Evolutionary conservation across 2,113 vertebrate species (phyloP), one percentile per base, ranked within the genome.

Genomic region (Macrotis lagotis): DNA sequence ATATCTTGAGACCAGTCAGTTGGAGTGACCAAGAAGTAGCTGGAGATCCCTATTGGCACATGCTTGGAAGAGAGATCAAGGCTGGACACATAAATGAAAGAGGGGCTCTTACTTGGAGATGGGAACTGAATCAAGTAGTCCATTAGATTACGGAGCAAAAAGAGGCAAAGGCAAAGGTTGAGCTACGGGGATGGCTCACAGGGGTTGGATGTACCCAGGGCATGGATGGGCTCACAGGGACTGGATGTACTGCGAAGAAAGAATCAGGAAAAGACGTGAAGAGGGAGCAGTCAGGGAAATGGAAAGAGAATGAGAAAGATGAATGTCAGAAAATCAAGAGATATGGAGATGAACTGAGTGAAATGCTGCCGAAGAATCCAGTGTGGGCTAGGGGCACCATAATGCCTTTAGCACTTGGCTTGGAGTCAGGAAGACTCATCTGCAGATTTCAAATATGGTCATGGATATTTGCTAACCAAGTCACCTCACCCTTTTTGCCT

Each of bases 311-410:
- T 19, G 1, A 74, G 66, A 31, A 66, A 37, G 55, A 12, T 28
- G 7, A 53, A 25, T 1, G 25, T 66, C 53, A 31, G 28, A 28
- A 55, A 11, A 11, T 2, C 26, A 31, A 31, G 53, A 28, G 26
- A 8, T 0, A 12, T 0, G 37, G 12, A 3, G 59, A 66, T 5
- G 11, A 1, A n/a, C 31, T 3, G 11, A n/a, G 59, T n/a, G 31
- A 66, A n/a, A 66, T 66, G 3, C 11, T 37, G 0, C 59, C 37
- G 59, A 66, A 3, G 9, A 59, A 12, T 28, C 55, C 9, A 66
- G 31, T n/a, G n/a, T n/a, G n/a, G n/a, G 53, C 25, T 55, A 55
- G 53, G 25, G 53, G 53, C 25, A 8, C 25, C 7, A 55, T 8
- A 26, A 9, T 8, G 25, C 25, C 26, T 8, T 9, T 25, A 55